Percentiles rank a stretch among this genome's conserved stretches.
These are phyloP conservation scores for Sialia sialis DNA, from an alignment of 2,113 vertebrate species.

Conservation along the genomic window DNA sequence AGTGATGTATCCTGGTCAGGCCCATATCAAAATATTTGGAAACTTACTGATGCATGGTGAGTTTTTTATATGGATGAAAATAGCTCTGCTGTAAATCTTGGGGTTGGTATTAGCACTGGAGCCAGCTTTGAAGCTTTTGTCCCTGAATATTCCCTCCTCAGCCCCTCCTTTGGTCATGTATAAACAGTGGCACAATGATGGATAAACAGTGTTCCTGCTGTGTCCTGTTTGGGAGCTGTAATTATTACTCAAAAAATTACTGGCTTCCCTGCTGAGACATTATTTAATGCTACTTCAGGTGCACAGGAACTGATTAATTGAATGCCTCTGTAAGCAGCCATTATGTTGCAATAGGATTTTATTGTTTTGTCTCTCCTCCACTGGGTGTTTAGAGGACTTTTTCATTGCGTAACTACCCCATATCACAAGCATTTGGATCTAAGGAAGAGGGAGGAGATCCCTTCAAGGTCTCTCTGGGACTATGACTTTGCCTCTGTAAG, in stretches of 20 bases:
- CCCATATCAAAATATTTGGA: neutral
- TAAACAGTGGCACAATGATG: neutral
- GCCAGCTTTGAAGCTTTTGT: neutral
- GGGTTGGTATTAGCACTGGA: neutral
- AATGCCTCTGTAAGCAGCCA: neutral
- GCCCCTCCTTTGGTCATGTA: neutral
- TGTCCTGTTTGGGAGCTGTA: neutral
- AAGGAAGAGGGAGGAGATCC: neutral
- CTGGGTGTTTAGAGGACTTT: neutral
- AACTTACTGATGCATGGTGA: neutral
- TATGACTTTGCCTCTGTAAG: neutral
- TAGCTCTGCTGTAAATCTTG: neutral
- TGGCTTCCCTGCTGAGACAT: neutral
- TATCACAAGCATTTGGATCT: neutral
- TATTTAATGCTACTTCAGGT: conserved; percentile 17
- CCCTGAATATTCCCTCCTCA: neutral
- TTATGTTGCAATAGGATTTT: neutral
- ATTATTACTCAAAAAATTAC: conserved; percentile 33
- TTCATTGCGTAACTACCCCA: neutral
- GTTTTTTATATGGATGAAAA: neutral
- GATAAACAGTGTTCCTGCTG: neutral
- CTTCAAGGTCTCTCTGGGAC: neutral
- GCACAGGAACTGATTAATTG: conserved; percentile 14
- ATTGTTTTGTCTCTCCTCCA: neutral
- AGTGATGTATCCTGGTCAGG: neutral